Evolutionary conservation across 2,888 invertebrate species (phyloP), one percentile per base, ranked within the genome.

Genomic region (Sthenelais limicola): DNA sequence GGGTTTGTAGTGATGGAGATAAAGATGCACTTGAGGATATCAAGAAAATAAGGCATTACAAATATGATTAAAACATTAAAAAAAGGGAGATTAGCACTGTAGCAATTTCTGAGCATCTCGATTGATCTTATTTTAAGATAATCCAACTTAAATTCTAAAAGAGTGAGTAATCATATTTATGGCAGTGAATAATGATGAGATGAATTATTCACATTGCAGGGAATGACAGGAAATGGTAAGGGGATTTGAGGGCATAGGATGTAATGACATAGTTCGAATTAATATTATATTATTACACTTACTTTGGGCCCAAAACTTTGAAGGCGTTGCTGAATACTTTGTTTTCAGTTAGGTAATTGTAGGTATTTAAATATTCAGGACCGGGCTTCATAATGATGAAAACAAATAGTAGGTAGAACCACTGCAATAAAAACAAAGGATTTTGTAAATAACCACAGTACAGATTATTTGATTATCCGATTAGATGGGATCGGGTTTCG

Each of bases 231-330:
- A n/a, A n/a, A n/a, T n/a, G n/a, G n/a, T n/a, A n/a, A n/a, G n/a
- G n/a, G n/a, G 30, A 24, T 52, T 24, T 28, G 33, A 7, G 9
- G 33, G 4, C 7, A 1, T 30, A 58, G n/a, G 33, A 9, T 28
- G 28, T 32, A 18, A 30, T 56, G n/a, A 12, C 35, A 5, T 21
- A 5, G 26, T 47, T 26, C 12, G 26, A 51, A 1, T 12, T 58
- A 1, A 18, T 28, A 43, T 33, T 43, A 66, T 1, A 52, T n/a
- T 9, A 52, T 7, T 21, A 28, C 30, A 73, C 77, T 74, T 72
- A 82, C 82, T 76, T 79, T 43, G 79, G 77, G n/a, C 82, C 82
- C 71, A 76, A 74, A 26, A 81, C 71, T 49, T 81, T 79, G 73
- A 82, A 79, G 7, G 78, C 51, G 67, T 74, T 75, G 62, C 74